These are phyloP conservation scores for Halcyon senegalensis DNA, from an alignment of 2,113 vertebrate species.

Conservation along the genomic window DNA sequence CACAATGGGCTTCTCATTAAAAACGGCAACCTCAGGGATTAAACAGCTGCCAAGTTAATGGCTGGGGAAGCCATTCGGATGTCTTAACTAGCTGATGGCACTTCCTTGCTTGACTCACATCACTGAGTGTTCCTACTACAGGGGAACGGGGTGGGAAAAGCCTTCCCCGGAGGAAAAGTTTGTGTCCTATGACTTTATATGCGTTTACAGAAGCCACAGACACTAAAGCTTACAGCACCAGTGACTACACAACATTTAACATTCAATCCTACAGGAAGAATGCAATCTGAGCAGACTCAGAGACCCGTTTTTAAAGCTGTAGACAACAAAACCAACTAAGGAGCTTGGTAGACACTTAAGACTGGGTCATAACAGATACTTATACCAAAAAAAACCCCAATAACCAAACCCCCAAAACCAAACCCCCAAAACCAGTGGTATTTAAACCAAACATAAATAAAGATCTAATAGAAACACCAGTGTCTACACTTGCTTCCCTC, in stretches of 20 bases:
- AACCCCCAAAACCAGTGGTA: neutral
- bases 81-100: constrained; percentile 27
- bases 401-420: neutral
- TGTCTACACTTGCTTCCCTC: neutral
- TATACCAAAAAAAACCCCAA: too few species aligned
- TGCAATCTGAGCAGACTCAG: neutral
- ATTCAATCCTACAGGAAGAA: neutral
- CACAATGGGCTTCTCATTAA: constrained; percentile 42
- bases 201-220: neutral
- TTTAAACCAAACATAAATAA: neutral
- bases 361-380: neutral
- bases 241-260: neutral
- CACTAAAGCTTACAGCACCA: neutral
- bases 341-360: neutral
- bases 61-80: neutral
- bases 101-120: constrained; percentile 24
- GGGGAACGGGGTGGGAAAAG: neutral
- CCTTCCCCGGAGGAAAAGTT: constrained; percentile 33
- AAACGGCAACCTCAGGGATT: constrained; percentile 53
- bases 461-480: neutral
- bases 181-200: neutral
- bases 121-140: neutral
- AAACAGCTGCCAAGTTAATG: constrained; percentile 45
- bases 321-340: neutral
- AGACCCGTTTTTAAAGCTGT: neutral